Conservation (phyloP, 2,888 invertebrate species). For the Alviniconcha strummeri region DNA sequence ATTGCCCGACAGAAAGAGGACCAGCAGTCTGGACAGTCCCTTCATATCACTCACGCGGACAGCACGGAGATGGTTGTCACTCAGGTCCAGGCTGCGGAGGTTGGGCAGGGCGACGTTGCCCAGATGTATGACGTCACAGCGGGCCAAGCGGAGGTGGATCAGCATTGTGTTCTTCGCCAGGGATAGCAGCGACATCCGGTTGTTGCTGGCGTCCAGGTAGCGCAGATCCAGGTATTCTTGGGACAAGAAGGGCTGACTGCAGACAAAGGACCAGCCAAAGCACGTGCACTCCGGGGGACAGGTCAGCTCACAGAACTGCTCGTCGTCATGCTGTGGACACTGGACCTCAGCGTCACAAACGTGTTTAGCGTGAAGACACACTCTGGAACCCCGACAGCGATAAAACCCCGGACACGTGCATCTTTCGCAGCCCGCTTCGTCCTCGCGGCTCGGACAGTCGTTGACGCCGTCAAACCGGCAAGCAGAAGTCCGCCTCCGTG, state of each 20-base stretch:
- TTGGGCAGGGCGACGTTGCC: not conserved
- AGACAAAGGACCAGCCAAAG: constrained; percentile 3
- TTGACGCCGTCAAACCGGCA: constrained; percentile 26
- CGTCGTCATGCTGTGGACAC: constrained; percentile 17
- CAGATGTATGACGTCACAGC: not conserved
- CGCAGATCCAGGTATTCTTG: not conserved
- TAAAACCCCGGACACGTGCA: constrained; percentile 19
- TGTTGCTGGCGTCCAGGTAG: not conserved
- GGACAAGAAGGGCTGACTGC: not conserved
- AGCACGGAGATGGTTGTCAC: not conserved
- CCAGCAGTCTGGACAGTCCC: not conserved
- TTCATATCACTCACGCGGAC: not conserved
- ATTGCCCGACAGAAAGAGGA: constrained; percentile 11
- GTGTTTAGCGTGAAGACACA: constrained; percentile 7
- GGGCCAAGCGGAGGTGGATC: not conserved
- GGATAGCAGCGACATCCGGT: not conserved
- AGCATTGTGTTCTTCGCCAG: not conserved
- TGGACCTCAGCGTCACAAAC: constrained; percentile 3
- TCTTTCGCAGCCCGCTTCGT: constrained; percentile 9
- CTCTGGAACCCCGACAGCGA: constrained; percentile 9
- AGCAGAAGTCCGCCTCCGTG: constrained; percentile 22
- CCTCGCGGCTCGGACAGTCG: constrained; percentile 16
- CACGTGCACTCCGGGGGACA: constrained; percentile 13
- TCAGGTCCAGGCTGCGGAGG: constrained; percentile 15
- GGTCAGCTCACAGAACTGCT: constrained; percentile 11